Conservation (phyloP, 2,797 vertebrate genomes). For the Thalassophryne amazonica region DNA sequence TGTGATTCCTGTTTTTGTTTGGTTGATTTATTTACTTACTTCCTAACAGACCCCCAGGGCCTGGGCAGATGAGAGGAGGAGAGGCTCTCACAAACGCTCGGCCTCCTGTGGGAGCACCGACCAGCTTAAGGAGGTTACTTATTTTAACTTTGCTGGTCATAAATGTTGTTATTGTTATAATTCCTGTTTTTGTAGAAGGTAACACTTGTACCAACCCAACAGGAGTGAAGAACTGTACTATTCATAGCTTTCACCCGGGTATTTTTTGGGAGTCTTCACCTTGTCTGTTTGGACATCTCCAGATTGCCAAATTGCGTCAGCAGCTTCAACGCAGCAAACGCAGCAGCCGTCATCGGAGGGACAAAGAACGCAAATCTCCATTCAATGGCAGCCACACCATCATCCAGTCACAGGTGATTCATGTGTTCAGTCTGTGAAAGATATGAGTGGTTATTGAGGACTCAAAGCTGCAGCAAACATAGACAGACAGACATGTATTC, state of each 20-base stretch:
- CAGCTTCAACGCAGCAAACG: constrained; percentile 98
- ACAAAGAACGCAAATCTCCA: constrained; percentile 96
- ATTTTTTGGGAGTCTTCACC: not conserved
- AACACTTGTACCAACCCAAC: too few relatives aligned
- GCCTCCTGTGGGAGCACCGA: constrained; percentile 98
- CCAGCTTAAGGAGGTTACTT: constrained; percentile 95
- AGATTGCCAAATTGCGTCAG: constrained; percentile 97
- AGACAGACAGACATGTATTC: too few relatives aligned
- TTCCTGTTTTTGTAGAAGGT: too few relatives aligned
- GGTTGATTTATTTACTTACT: too few relatives aligned
- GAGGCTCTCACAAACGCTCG: constrained; percentile 96
- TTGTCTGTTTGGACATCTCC: constrained; percentile 17
- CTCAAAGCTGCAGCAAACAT: too few relatives aligned
- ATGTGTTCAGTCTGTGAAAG: not conserved
- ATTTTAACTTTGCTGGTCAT: too few relatives aligned
- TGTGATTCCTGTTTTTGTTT: too few relatives aligned
- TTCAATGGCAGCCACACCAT: constrained; percentile 98
- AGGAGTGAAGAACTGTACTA: too few relatives aligned
- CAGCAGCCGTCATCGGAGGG: constrained; percentile 95
- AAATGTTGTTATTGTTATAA: too few relatives aligned
- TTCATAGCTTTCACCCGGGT: too few relatives aligned
- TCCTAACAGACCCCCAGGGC: constrained; percentile 97
- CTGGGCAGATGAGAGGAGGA: constrained; percentile 99
- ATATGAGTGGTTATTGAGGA: too few relatives aligned
- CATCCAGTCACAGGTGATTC: constrained; percentile 92